Percentiles rank a stretch among this genome's conserved stretches.
phyloP scores from a whole-genome alignment of 2,888 invertebrate genomes.

The Anagyrus pseudococci region DNA sequence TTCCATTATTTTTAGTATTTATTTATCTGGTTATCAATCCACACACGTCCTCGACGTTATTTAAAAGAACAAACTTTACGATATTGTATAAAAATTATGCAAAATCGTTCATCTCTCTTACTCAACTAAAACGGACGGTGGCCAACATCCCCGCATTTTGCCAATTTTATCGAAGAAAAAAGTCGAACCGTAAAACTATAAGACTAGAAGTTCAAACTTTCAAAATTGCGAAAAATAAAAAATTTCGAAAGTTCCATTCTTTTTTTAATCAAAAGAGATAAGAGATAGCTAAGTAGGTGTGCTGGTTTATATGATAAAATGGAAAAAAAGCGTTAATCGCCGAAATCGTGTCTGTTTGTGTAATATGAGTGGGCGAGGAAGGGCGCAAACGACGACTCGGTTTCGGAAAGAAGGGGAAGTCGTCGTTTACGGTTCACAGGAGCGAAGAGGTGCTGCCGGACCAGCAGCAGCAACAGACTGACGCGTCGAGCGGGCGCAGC shows the following conservation, averaged over 20 bases:
- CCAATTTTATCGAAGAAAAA: too few species aligned
- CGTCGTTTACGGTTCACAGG: constrained; percentile 96
- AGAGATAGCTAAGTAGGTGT: not conserved
- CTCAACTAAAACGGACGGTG: constrained; percentile 2
- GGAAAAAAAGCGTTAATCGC: constrained; percentile 47
- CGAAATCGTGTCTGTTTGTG: constrained; percentile 58
- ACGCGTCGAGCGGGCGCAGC: constrained; percentile 66
- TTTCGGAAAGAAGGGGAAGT: constrained; percentile 94
- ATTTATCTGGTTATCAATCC: too few species aligned
- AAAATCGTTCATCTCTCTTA: not conserved
- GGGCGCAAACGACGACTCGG: constrained; percentile 94
- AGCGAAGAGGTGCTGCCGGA: constrained; percentile 97
- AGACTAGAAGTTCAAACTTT: not conserved
- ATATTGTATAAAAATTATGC: too few species aligned
- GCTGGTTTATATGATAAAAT: too few species aligned
- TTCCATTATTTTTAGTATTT: too few species aligned
- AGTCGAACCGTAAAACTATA: too few species aligned
- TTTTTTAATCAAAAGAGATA: not conserved
- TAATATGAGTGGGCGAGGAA: constrained; percentile 65
- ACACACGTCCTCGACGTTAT: too few species aligned
- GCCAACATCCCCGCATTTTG: not conserved
- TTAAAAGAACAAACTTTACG: too few species aligned
- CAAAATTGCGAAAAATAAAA: constrained; percentile 38
- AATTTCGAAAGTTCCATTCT: constrained; percentile 44
- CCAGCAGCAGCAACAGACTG: constrained; percentile 65